Evolutionary conservation across 2,113 vertebrate species (phyloP), one percentile per base, ranked within the genome.

Genomic region (Cyrtonyx montezumae): DNA sequence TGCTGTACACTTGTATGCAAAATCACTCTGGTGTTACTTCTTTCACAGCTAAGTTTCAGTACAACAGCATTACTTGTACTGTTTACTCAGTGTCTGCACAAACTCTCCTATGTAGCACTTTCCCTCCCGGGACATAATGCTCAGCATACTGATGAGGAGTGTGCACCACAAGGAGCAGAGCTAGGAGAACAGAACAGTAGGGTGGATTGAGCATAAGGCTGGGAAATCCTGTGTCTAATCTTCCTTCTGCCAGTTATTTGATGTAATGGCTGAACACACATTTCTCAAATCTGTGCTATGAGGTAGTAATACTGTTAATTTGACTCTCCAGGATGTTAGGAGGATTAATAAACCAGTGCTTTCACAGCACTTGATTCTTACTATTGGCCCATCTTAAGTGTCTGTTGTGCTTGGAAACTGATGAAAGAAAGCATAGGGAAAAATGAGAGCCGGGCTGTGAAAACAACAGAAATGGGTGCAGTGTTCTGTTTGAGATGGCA

Each of bases 91-190:
- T 56, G 70, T 40, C 81, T 91, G 66, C 78, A 92, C 78, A 92
- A 88, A 42, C 87, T 94, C 86, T 87, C 36, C 78, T 36, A 49
- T 87, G 89, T 55, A 87, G 89, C 84, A 85, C 42, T 87, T 94
- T 68, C 74, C 62, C 92, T 95, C 58, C 63, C 70, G 59, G 84
- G 70, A 92, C 71, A 55, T 51, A 40, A 51, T 13, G 91, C 88
- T 94, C 87, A 87, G 92, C 92, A 91, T 94, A 88, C 94, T 96
- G 92, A 94, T 96, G 91, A 96, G 91, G 45, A 89, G 67, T 4
- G 49, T 88, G 19, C 66, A 69, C 0, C 26, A 49, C 11, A 53
- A 46, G 84, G 88, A 96, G 87, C 94, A 79, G 86, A 91, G 80
- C 58, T 79, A 55, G 58, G 62, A 77, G 20, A 46, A 53, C 58